These are phyloP conservation scores for Pygoscelis antarcticus DNA, from an alignment of 2,113 vertebrate species.

Conservation along the genomic window DNA sequence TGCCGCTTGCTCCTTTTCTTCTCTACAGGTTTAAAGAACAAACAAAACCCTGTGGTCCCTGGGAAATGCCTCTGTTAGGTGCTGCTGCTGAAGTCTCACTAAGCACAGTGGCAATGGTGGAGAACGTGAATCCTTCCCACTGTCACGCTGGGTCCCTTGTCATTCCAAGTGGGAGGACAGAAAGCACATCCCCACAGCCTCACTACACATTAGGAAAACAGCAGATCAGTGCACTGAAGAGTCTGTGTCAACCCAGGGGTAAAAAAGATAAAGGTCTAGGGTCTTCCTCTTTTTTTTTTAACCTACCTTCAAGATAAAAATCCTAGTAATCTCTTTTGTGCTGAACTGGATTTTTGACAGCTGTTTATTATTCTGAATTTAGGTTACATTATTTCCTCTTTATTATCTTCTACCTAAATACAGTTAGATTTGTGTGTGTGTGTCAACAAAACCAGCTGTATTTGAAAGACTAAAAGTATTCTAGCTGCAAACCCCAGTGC, in stretches of 20 bases:
- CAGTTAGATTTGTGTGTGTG: not conserved
- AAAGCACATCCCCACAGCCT: not conserved
- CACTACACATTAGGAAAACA: not conserved
- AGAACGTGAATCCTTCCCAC: not conserved
- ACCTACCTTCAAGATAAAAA: not conserved
- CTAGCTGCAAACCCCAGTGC: not conserved
- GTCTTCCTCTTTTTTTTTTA: not conserved
- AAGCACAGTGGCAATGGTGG: not conserved
- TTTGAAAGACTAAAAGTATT: not conserved
- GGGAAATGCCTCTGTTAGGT: constrained; percentile 5
- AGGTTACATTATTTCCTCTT: not conserved
- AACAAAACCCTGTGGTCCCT: not conserved
- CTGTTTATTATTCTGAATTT: not conserved
- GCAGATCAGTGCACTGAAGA: not conserved
- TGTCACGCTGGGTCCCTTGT: not conserved
- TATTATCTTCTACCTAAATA: not conserved
- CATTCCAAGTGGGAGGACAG: not conserved
- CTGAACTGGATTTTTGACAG: not conserved
- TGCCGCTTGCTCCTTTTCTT: constrained; percentile 11
- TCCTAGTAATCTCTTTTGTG: not conserved
- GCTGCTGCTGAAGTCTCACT: not conserved
- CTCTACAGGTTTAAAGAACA: constrained; percentile 27
- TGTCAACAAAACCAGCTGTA: not conserved
- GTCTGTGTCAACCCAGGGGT: not conserved
- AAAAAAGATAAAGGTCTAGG: not conserved